Evolutionary conservation across 2,888 invertebrate genomes (phyloP), one percentile per base, ranked within the genome.

Genomic region (Habrosyne pyritoides): DNA sequence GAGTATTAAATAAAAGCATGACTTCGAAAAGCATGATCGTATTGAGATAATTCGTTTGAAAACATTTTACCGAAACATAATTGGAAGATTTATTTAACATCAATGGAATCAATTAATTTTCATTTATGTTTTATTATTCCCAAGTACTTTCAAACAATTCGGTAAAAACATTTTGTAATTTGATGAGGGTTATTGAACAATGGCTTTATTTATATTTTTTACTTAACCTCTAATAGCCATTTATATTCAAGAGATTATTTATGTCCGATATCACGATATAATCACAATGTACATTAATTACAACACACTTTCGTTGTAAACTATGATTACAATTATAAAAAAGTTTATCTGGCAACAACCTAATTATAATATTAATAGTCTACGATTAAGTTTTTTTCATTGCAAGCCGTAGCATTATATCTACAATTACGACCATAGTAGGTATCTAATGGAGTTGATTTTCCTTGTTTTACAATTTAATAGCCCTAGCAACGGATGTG

Each of bases 401-500:
- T 14, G 26, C 26, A 26, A 26, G 10, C 12, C 18, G 12, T 49
- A 12, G 46, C 21, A 63, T 58, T 60, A 67, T 63, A 62, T 67
- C 30, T 64, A 67, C 63, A 65, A 69, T 72, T 67, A 71, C 67
- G 57, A 42, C 53, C 55, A 50, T 56, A 69, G 64, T 64, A 63
- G 61, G 63, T 66, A 63, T 57, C 55, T 64, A 64, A 71, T 62
- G 54, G 62, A 63, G 51, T 62, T 52, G 53, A 61, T 62, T 68
- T 73, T 73, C 69, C 72, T 76, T 65, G 69, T 73, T 67, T 71
- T 65, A 71, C 57, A 68, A 69, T 64, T 57, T 73, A 71, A 74
- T 74, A 61, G 60, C 59, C 56, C 55, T 24, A 18, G 52, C 59
- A 68, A 57, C 66, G 75, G 72, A 73, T 71, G 68, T 67, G 63